phyloP scores from a whole-genome alignment of 2,888 invertebrate genomes.

The Phytoseiulus persimilis region DNA sequence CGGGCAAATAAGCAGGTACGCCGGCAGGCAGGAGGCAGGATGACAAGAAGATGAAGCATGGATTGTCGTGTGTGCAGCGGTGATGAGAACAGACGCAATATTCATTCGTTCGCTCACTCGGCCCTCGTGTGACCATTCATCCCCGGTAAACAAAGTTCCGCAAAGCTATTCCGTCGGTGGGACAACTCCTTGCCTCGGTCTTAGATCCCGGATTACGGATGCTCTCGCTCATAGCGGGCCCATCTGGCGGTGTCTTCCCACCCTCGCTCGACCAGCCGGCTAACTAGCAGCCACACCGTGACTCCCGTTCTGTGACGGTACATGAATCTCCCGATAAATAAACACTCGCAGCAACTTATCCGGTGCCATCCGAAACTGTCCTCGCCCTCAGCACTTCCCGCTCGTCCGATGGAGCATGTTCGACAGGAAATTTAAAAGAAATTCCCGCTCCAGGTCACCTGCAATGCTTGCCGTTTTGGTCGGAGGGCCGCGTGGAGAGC shows the following conservation, averaged over 20 bases:
- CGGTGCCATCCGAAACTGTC: background rate
- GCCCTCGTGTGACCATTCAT: background rate
- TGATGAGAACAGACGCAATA: background rate
- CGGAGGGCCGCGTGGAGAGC: background rate
- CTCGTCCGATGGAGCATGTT: background rate
- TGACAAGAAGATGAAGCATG: background rate
- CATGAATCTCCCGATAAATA: background rate
- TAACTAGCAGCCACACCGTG: background rate
- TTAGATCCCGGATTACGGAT: background rate
- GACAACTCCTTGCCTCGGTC: background rate
- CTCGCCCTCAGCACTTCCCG: background rate
- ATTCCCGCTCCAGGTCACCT: background rate
- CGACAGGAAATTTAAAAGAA: background rate
- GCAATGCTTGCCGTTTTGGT: background rate
- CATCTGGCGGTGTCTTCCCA: background rate
- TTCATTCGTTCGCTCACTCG: background rate
- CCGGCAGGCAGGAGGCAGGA: background rate
- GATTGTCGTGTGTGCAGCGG: background rate
- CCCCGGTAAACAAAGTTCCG: conserved; percentile 5
- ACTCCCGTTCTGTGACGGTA: background rate
- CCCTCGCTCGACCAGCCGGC: background rate
- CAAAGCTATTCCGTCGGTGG: conserved; percentile 5
- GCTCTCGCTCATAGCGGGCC: background rate
- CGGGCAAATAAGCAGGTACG: background rate
- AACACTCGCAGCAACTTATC: background rate